A percentile compares a stretch with the other conserved stretches of the same genome.
phyloP scores from a whole-genome alignment of 2,113 vertebrate species.

The Talpa occidentalis region DNA sequence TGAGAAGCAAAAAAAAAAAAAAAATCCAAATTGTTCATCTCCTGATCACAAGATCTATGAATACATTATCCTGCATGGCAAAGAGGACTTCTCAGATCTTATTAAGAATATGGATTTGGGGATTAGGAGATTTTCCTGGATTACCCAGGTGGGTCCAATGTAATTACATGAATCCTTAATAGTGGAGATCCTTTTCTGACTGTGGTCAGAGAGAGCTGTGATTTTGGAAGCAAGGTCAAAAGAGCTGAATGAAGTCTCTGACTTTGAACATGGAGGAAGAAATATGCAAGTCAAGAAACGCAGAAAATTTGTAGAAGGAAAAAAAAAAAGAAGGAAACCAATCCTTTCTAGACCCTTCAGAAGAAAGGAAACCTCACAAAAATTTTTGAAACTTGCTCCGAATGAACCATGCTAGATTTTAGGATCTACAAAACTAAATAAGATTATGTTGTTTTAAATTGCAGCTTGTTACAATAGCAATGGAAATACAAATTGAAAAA shows the following conservation, averaged over 20 bases:
- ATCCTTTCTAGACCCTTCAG: neutral
- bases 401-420: neutral
- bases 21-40: neutral
- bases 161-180: neutral
- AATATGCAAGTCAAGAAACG: neutral
- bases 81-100: neutral
- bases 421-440: neutral
- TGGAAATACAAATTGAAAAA: neutral
- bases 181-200: neutral
- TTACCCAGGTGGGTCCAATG: neutral
- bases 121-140: neutral
- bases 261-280: neutral
- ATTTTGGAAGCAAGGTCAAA: neutral
- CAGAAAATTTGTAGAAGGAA: neutral
- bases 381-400: neutral
- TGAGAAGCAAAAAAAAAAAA: neutral
- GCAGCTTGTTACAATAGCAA: neutral
- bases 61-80: neutral
- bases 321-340: neutral
- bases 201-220: neutral
- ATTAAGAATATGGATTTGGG: neutral
- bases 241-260: neutral
- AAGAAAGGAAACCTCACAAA: neutral
- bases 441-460: neutral
- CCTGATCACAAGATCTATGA: neutral